Base-by-base conservation (phyloP, 2,888 invertebrate genomes). In the Bugula neritina region DNA sequence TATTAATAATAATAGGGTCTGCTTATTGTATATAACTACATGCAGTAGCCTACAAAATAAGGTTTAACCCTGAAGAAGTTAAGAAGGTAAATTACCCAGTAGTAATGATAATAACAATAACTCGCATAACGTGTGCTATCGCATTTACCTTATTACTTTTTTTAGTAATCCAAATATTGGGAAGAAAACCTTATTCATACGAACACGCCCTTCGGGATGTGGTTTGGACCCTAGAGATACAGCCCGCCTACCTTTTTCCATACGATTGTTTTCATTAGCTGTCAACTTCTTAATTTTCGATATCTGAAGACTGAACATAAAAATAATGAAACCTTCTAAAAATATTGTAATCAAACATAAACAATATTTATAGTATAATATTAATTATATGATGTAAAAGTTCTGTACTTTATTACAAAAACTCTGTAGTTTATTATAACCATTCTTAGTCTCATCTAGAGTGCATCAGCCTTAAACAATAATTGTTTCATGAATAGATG, bases 241-340 rank as follows among this genome's bases (percentile, higher is more conserved):
- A 0, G 80, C 86, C 0, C 87, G 87, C 0, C 52, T 87, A n/a
- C 87, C 87, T 0, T 88, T 88, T 79, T 88, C 88, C 21, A 74
- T 88, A 80, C 89, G 88, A 83, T 88, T 90, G 86, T 88, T 89
- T 86, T 80, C 88, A 88, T 54, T 90, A 82, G 87, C 89, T 54
- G 84, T 90, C 81, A 88, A 90, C 85, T 90, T 90, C 81, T 84
- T 90, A 87, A 89, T 90, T 86, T 90, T 90, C 87, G 90, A 90
- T 86, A 52, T 52, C 17, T 13, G 10, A 52, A 52, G 17, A 52
- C 52, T 52, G 17, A 52, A 52, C 10, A 52, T 52, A 10, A 52
- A 10, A 71, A 57, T 34, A 5, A 10, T 69, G 3, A 55, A 71
- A 35, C 58, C 17, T 1, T 23, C 29, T 54, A 13, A n/a, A n/a